Base-by-base conservation (phyloP, 2,888 invertebrate species). In the Epirrita christyi region DNA sequence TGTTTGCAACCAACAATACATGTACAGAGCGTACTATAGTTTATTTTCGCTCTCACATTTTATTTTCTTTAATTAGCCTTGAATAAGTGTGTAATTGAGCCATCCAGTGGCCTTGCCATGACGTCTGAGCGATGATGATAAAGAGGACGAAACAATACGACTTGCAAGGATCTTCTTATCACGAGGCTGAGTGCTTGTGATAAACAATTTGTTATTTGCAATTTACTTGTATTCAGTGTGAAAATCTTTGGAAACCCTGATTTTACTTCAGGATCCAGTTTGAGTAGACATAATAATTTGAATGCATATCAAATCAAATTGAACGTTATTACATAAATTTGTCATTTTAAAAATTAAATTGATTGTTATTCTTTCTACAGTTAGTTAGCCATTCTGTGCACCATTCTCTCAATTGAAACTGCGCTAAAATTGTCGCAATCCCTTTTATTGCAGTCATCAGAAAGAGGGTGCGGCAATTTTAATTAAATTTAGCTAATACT, bases 41-140 rank as follows among this genome's bases (percentile, higher is more conserved):
- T 21, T 41, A 21, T 41, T 38, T 38, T 38, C 9, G 8, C 6
- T 38, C 14, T 38, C 38, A 14, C 29, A 15, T 49, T 29, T 64
- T 62, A 59, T 64, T 67, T 67, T 67, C 68, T 62, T 52, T 41
- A 45, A 42, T 55, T 62, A 62, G 61, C 73, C 73, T 70, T 71
- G 67, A 50, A 55, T 34, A 28, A 64, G 62, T 56, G 46, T 55
- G 60, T 63, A 64, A 67, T 64, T 70, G 67, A 67, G 65, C 66
- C 62, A 61, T 70, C 37, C 64, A 51, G 61, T 71, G 74, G 78
- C 86, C 86, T 86, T 83, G 83, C 78, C 75, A 72, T 64, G 71
- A 66, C 66, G 63, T 62, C 62, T 73, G 76, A 40, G 13, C 34
- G 78, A 77, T 79, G 75, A 72, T 73, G 78, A 82, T 78, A 76